These are phyloP conservation scores for Microplitis deprimator DNA, from an alignment of 2,888 invertebrate species.

Conservation along the genomic window DNA sequence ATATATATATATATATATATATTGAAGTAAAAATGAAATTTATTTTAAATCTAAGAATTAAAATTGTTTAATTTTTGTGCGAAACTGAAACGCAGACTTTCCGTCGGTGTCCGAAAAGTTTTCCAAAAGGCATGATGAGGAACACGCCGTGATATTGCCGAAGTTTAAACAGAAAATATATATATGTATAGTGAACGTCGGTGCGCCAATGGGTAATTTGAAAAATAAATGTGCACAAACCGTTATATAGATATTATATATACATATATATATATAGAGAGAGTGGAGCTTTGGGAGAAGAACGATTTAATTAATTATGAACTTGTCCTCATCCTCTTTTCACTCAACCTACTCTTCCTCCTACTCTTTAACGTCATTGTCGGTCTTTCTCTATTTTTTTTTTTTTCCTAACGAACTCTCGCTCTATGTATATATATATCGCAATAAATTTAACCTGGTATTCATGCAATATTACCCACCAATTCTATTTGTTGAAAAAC, in stretches of 20 bases:
- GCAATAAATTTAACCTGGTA: conserved; percentile 18
- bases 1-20: too few species aligned
- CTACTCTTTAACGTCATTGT: background rate
- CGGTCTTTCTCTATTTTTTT: conserved; percentile 7
- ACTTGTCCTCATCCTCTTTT: conserved; percentile 38
- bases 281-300: conserved; percentile 25
- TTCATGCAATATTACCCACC: conserved; percentile 31
- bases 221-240: conserved; percentile 47
- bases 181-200: conserved; percentile 18
- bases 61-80: background rate
- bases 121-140: background rate
- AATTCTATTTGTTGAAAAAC: conserved; percentile 7
- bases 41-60: background rate
- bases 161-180: conserved; percentile 42
- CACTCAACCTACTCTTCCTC: conserved; percentile 14
- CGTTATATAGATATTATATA: background rate
- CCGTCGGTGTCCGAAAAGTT: conserved; percentile 7
- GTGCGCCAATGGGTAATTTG: conserved; percentile 46
- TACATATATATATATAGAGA: too few species aligned
- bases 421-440: conserved; percentile 11
- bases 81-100: background rate
- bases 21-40: too few species aligned
- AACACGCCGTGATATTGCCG: conserved; percentile 40
- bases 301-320: conserved; percentile 51
- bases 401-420: background rate